Percentiles rank a stretch among this genome's conserved stretches.
These are phyloP conservation scores for Temnopleurus reevesii DNA, from an alignment of 53 echinoderm and acorn worm genomes.

Conservation along the genomic window DNA sequence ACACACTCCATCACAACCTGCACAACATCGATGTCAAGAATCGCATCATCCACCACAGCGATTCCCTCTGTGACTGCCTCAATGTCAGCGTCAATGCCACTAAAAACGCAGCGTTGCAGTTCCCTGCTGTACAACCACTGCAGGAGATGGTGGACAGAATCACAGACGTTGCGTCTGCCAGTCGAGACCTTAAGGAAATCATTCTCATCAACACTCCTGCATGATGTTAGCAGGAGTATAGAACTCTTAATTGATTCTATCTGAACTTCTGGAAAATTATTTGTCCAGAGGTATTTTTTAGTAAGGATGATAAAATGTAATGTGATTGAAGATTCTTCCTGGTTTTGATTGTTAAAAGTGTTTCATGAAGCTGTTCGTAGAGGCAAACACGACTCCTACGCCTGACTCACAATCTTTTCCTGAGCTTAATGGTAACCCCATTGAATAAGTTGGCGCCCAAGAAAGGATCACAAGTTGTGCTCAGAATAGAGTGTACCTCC, in stretches of 20 bases:
- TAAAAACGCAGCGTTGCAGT: conserved; percentile 93
- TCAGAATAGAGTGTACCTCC: no score
- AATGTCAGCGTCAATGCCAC: conserved; percentile 87
- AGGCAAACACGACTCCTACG: no score
- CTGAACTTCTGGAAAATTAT: neutral
- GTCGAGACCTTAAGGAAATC: conserved; percentile 73
- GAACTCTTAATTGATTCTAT: conserved; percentile 7
- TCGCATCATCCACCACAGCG: conserved; percentile 82
- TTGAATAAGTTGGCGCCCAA: no score
- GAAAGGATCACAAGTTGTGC: no score
- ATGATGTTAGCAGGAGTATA: conserved; percentile 32
- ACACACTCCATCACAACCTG: conserved; percentile 90
- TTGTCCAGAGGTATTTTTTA: no score
- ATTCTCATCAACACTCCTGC: conserved; percentile 42
- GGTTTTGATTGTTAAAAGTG: no score
- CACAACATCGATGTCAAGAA: conserved; percentile 70
- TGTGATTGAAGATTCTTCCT: no score
- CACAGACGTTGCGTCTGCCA: conserved; percentile 86
- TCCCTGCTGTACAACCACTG: conserved; percentile 80
- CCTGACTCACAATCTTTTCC: no score
- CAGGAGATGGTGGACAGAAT: conserved; percentile 99
- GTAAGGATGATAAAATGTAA: no score
- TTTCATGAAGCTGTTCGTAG: no score
- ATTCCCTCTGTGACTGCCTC: conserved; percentile 84
- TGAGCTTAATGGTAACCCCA: no score